Evolutionary conservation across 2,888 invertebrate genomes (phyloP), one percentile per base, ranked within the genome.

Genomic region (Agrochola lychnidis): DNA sequence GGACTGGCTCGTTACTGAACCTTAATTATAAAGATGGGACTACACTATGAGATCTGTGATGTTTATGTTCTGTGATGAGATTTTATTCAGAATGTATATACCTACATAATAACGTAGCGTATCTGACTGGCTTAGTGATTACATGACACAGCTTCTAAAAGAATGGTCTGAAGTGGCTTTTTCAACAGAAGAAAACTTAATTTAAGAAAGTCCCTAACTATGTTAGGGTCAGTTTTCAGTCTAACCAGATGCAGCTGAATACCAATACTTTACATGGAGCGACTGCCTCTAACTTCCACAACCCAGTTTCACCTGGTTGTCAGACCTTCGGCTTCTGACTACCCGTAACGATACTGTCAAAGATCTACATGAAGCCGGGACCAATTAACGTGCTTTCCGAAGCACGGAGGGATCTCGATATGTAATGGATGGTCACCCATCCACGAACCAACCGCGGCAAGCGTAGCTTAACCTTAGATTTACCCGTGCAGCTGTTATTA

Each of bases 11-110:
- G 92, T 94, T 94, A 94, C 88, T 63, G 87, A 76, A 83, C 89
- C 90, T 91, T 93, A 93, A 95, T 94, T 94, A 94, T 92, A 91
- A 93, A 91, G 88, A 88, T 89, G 87, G 89, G 87, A 89, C 88
- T 90, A 91, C 91, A 91, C 84, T 73, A 68, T 69, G 30, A 79
- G 76, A 76, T 68, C 57, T 48, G 56, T n/a, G n/a, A n/a, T n/a
- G 25, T 78, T 61, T 67, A 73, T 73, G 70, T 42, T 73, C 48
- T 16, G n/a, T 68, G 68, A 68, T 68, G 68, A 68, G 68, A 56
- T 68, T 59, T 40, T 19, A 40, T 40, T 59, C 59, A 40, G 19
- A 59, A 68, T 59, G 40, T 68, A 68, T 59, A 40, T 25, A 36
- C 5, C 10, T 56, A n/a, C 6, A 36, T 40, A 12, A 36, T 6